These are phyloP conservation scores for Cricetomys ansorgei DNA, from an alignment of 2,113 vertebrate genomes.

Conservation along the genomic window DNA sequence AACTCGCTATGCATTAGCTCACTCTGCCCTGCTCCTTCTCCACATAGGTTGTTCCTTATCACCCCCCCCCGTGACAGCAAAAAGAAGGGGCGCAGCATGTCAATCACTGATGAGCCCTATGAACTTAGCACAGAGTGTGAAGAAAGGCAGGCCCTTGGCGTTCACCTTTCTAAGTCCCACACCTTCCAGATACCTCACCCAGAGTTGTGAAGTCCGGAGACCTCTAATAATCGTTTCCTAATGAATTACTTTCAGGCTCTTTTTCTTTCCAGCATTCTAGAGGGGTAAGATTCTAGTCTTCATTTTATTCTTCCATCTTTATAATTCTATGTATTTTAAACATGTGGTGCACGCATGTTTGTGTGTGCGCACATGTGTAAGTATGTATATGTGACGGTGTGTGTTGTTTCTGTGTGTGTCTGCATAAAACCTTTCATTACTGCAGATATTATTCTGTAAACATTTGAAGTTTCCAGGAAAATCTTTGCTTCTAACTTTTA, in stretches of 20 bases:
- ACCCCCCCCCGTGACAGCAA: neutral
- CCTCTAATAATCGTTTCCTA: neutral
- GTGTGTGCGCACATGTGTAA: neutral
- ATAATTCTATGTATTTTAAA: neutral
- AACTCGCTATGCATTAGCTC: neutral
- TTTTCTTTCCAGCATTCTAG: neutral
- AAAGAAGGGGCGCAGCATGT: neutral
- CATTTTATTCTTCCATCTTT: slow-evolving; percentile 21
- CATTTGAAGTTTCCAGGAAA: slow-evolving; percentile 26
- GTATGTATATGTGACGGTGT: neutral
- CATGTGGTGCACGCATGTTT: neutral
- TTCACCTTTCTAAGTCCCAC: neutral
- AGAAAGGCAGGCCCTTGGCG: neutral
- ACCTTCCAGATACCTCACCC: neutral
- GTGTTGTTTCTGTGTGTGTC: neutral
- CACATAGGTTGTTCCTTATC: neutral
- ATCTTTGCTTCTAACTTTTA: slow-evolving; percentile 58
- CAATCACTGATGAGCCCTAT: too few relatives aligned
- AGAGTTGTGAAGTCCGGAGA: neutral
- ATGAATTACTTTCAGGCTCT: neutral
- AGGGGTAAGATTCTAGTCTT: neutral
- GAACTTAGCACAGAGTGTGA: neutral
- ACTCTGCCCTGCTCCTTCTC: neutral
- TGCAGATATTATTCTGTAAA: slow-evolving; percentile 12
- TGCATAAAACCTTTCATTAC: neutral